A percentile compares a stretch with the other conserved stretches of the same genome.
Conservation (phyloP, 2,888 invertebrate species). For the Stenodema calcarata region DNA sequence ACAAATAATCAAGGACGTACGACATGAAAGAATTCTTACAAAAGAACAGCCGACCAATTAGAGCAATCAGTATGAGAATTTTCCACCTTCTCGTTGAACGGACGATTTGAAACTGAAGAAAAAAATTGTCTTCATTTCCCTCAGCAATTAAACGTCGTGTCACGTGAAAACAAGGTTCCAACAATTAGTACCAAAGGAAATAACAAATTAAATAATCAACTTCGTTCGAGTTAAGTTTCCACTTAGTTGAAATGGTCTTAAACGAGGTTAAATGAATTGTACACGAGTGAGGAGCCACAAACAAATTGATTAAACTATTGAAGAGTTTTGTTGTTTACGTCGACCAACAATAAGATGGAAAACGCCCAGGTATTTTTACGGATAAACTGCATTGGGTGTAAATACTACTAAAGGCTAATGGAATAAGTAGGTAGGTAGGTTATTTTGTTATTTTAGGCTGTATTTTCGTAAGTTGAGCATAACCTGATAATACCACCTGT, state of each 20-base stretch:
- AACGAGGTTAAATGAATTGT: not conserved
- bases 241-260: not conserved
- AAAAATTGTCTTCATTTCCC: not conserved
- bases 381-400: too few relatives aligned
- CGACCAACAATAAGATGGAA: too few relatives aligned
- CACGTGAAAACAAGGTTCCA: not conserved
- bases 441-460: too few relatives aligned
- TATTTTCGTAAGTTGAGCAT: too few relatives aligned
- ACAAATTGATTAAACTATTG: not conserved
- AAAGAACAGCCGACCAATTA: conserved; percentile 17
- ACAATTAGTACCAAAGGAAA: not conserved
- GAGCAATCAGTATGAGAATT: conserved; percentile 25
- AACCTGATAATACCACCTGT: too few relatives aligned
- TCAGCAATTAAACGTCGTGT: not conserved
- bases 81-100: not conserved
- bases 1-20: not conserved
- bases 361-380: too few relatives aligned
- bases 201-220: not conserved
- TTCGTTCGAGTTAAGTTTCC: not conserved
- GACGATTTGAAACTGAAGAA: not conserved
- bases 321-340: too few relatives aligned
- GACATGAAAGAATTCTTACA: not conserved
- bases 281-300: not conserved
- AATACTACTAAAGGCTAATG: too few relatives aligned
- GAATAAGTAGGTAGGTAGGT: too few relatives aligned